Evolutionary conservation across 2,113 vertebrate genomes (phyloP).

Genomic region (Bubalus kerabau): DNA sequence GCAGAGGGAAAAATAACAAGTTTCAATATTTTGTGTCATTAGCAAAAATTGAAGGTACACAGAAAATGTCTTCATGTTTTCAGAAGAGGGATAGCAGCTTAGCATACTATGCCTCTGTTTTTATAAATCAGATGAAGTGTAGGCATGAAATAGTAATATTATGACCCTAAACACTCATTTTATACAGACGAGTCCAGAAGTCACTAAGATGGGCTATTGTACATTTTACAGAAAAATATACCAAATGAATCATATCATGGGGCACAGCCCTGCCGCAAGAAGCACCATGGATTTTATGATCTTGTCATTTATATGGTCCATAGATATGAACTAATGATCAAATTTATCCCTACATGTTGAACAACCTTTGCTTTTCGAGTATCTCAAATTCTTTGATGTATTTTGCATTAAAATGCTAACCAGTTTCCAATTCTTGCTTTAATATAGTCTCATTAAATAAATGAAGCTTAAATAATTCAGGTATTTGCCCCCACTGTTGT

Average conservation of each 20-base stretch:
- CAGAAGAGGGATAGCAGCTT: not conserved
- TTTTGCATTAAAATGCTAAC: slow-evolving; percentile 21
- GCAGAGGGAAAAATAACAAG: not conserved
- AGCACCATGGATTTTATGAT: slow-evolving; percentile 34
- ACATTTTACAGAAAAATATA: slow-evolving; percentile 39
- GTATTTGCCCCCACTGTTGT: not conserved
- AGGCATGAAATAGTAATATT: slow-evolving; percentile 27
- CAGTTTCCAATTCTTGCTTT: slow-evolving; percentile 46
- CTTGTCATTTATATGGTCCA: slow-evolving; percentile 46
- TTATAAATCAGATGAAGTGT: not conserved
- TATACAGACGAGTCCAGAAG: not conserved
- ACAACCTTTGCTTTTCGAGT: not conserved
- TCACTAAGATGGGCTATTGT: not conserved
- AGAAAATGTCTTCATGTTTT: slow-evolving; percentile 3
- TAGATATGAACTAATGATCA: slow-evolving; percentile 31
- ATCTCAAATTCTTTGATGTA: not conserved
- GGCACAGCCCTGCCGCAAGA: not conserved
- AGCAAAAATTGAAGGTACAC: slow-evolving; percentile 31
- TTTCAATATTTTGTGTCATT: slow-evolving; percentile 41
- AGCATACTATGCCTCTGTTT: not conserved
- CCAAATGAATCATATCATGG: not conserved
- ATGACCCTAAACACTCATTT: slow-evolving; percentile 19
- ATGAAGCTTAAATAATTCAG: slow-evolving; percentile 70
- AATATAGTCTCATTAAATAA: slow-evolving; percentile 66
- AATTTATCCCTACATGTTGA: slow-evolving; percentile 31